Conservation (phyloP, 2,888 invertebrate genomes). For the Tachina fera region DNA sequence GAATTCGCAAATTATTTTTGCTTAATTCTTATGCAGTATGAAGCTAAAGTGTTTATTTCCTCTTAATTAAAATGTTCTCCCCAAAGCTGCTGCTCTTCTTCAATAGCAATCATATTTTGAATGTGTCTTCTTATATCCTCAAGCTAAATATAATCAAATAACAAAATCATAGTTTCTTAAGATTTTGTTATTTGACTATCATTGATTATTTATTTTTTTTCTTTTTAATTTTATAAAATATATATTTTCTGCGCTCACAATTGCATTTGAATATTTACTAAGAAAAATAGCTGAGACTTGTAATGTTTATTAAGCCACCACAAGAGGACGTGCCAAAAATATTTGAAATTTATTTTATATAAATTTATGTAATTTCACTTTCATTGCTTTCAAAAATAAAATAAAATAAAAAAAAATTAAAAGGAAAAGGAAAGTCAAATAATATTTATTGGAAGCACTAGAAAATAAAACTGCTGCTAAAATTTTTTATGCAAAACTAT, state of each 20-base stretch:
- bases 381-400: conserved; percentile 3
- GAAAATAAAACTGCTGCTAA: conserved; percentile 13
- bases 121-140: too few species aligned
- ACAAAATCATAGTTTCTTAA: not conserved
- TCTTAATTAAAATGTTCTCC: too few species aligned
- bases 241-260: conserved; percentile 13
- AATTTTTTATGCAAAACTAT: conserved; percentile 42
- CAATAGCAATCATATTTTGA: too few species aligned
- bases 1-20: too few species aligned
- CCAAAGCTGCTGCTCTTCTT: too few species aligned
- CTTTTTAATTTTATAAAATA: not conserved
- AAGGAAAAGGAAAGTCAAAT: not conserved
- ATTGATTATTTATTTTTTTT: not conserved
- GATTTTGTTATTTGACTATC: not conserved
- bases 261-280: conserved; percentile 10
- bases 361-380: conserved; percentile 26
- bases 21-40: too few species aligned
- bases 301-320: conserved; percentile 22
- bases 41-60: too few species aligned
- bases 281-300: conserved; percentile 1
- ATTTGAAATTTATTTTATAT: conserved; percentile 25
- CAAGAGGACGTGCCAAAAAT: conserved; percentile 43
- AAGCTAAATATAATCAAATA: too few species aligned
- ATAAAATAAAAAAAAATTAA: not conserved
- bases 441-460: not conserved